phyloP scores from a whole-genome alignment of 2,113 vertebrate genomes.

The Ictalurus furcatus region DNA sequence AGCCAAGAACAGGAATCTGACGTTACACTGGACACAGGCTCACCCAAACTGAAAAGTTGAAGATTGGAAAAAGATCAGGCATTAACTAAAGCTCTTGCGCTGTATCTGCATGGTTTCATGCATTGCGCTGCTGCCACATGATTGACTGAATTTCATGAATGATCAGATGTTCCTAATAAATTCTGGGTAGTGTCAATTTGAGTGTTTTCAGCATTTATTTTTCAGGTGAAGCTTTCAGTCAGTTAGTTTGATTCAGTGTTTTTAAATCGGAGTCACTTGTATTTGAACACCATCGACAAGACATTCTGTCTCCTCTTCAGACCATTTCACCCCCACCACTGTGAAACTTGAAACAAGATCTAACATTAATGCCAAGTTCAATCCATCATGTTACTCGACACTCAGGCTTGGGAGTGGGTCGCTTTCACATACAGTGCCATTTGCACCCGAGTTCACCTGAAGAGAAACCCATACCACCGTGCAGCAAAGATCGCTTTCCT shows the following conservation, averaged over 20 bases:
- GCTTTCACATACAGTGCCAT: background rate
- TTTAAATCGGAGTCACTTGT: background rate
- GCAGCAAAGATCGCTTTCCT: slow-evolving; percentile 1
- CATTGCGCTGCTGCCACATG: background rate
- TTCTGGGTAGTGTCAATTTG: background rate
- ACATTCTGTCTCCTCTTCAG: background rate
- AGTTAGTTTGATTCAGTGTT: background rate
- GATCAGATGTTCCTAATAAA: background rate
- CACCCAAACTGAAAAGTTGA: background rate
- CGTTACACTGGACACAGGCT: background rate
- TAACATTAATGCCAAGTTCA: slow-evolving; percentile 1
- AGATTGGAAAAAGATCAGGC: background rate
- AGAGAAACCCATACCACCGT: background rate
- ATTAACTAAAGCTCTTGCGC: background rate
- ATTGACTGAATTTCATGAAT: background rate
- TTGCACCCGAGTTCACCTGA: background rate
- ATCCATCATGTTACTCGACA: background rate
- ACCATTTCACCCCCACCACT: background rate
- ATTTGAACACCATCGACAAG: background rate
- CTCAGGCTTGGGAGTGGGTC: background rate
- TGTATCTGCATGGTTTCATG: background rate
- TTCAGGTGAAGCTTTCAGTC: background rate
- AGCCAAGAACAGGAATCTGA: background rate
- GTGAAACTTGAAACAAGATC: background rate
- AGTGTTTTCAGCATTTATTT: background rate